phyloP scores from a whole-genome alignment of 2,888 invertebrate species.

The Parelbella ahira region DNA sequence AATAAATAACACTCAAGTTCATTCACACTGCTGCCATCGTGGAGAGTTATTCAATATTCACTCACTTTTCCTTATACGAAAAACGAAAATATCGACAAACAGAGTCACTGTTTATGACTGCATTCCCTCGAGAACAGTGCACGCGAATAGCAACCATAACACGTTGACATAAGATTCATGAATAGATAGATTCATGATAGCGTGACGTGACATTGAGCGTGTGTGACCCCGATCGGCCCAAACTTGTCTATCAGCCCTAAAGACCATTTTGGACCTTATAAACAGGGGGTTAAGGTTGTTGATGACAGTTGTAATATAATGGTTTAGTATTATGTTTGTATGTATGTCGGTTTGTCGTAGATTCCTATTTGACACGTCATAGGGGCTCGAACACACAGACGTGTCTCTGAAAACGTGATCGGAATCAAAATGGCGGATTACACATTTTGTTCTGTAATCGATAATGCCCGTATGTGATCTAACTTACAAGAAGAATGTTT shows the following conservation, averaged over 20 bases:
- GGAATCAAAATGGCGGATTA: constrained; percentile 25
- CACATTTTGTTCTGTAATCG: constrained; percentile 15
- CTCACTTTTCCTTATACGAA: constrained; percentile 37
- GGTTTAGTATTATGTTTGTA: constrained; percentile 7
- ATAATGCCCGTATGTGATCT: constrained; percentile 8
- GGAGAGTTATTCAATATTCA: constrained; percentile 12
- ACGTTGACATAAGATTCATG: constrained; percentile 9
- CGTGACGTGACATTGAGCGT: constrained; percentile 33
- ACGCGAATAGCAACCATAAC: constrained; percentile 22
- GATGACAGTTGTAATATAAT: too few relatives aligned
- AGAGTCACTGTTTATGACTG: constrained; percentile 31
- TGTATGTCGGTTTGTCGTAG: constrained; percentile 28
- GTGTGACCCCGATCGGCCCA: constrained; percentile 31
- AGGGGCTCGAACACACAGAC: constrained; percentile 24
- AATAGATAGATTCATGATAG: constrained; percentile 24
- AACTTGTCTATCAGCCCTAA: constrained; percentile 22
- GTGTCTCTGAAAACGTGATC: constrained; percentile 28
- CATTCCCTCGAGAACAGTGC: constrained; percentile 1
- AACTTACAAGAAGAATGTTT: background rate
- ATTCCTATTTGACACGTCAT: constrained; percentile 37
- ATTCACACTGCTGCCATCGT: constrained; percentile 16
- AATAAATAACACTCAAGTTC: too few relatives aligned
- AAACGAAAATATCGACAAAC: constrained; percentile 34
- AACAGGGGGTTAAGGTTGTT: constrained; percentile 1
- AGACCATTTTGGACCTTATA: constrained; percentile 24